phyloP scores from a whole-genome alignment of 2,797 vertebrate species.

The Carcharodon carcharias region DNA sequence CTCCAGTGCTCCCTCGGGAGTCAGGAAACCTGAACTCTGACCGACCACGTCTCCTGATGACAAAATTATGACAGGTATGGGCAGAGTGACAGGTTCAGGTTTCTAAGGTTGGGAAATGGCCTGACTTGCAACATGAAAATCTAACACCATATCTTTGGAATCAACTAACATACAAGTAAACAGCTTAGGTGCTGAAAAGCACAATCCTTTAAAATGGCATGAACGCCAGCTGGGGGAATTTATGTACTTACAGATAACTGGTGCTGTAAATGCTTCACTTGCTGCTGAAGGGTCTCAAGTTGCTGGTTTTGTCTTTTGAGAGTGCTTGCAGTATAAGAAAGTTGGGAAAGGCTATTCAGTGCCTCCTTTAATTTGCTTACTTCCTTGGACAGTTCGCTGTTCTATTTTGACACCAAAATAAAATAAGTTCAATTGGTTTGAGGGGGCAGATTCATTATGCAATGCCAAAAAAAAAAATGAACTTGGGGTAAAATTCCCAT shows the following conservation, averaged over 20 bases:
- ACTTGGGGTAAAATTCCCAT: neutral
- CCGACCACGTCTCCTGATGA: no score
- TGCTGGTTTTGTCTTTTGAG: conserved; percentile 84
- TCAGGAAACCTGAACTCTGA: no score
- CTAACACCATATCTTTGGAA: neutral
- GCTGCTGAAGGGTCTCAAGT: conserved; percentile 80
- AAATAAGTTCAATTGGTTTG: neutral
- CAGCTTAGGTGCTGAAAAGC: neutral
- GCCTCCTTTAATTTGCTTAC: conserved; percentile 90
- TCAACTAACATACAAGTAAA: neutral
- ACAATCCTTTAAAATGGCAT: neutral
- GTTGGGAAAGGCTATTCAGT: conserved; percentile 92
- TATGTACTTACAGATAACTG: conserved; percentile 75
- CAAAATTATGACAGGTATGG: no score
- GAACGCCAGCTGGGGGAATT: neutral
- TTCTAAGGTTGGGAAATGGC: no score
- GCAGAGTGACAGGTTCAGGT: no score
- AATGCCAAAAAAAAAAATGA: neutral
- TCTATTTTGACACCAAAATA: conserved; percentile 55
- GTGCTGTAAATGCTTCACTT: conserved; percentile 87
- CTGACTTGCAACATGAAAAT: no score
- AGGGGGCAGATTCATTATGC: neutral
- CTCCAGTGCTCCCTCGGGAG: no score
- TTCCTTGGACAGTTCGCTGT: conserved; percentile 85
- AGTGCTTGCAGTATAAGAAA: conserved; percentile 76